A percentile compares a stretch with the other conserved stretches of the same genome.
These are phyloP conservation scores for Podarcis lilfordi DNA, from an alignment of 2,797 vertebrate genomes.

Conservation along the genomic window DNA sequence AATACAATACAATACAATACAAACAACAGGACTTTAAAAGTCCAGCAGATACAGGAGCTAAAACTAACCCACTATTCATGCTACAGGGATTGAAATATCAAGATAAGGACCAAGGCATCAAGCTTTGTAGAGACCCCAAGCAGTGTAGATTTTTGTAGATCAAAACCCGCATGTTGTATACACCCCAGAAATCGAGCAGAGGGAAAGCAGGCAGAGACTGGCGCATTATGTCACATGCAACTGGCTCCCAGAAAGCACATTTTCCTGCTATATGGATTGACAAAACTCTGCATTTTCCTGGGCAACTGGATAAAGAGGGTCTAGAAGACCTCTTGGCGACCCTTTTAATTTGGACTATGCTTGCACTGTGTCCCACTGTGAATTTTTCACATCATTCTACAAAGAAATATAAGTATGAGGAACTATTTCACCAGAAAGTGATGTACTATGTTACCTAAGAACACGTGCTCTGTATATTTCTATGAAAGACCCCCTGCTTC, in stretches of 20 bases:
- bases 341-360: neutral
- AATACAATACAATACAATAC: too few species aligned
- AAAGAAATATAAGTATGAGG: neutral
- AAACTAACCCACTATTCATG: too few species aligned
- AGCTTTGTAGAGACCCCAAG: too few species aligned
- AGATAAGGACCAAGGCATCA: too few species aligned
- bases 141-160: too few species aligned
- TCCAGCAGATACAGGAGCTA: too few species aligned
- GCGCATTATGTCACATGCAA: neutral
- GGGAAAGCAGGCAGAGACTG: too few species aligned
- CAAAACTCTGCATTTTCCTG: neutral
- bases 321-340: neutral
- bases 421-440: neutral
- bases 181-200: too few species aligned
- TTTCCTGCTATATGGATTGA: neutral
- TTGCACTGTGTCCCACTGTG: neutral
- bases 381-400: neutral
- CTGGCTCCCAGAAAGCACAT: neutral
- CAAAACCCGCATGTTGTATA: too few species aligned
- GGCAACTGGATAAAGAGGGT: neutral
- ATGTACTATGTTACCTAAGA: neutral
- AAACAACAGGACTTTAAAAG: too few species aligned
- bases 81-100: too few species aligned
- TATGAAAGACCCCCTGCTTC: neutral
- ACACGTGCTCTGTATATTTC: neutral